A percentile compares a stretch with the other conserved stretches of the same genome.
Evolutionary conservation across 1,140 invertebrate genomes (phyloP).

Genomic region (Pseudachorutes palmiensis): DNA sequence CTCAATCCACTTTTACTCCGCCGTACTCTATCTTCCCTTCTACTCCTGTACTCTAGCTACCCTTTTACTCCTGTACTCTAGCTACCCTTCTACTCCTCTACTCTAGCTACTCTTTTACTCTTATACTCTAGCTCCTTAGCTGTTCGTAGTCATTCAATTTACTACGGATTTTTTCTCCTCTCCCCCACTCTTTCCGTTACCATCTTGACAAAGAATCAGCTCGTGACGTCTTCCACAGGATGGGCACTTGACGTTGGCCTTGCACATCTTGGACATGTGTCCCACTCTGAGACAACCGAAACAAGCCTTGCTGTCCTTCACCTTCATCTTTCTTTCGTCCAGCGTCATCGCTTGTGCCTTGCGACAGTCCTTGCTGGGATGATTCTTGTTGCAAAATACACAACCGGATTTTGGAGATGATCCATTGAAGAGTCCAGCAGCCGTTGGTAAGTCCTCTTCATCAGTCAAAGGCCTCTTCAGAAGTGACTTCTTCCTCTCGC

Average conservation of each 20-base stretch:
- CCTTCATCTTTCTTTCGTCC: background rate
- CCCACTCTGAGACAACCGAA: background rate
- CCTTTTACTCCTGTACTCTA: too few species aligned
- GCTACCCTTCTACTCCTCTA: too few species aligned
- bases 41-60: too few species aligned
- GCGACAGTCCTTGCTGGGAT: background rate
- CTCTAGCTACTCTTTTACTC: too few species aligned
- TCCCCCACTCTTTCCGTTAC: too few species aligned
- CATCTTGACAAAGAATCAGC: background rate
- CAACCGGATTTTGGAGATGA: background rate
- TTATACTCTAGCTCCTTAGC: too few species aligned
- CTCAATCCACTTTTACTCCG: too few species aligned
- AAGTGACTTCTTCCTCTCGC: background rate
- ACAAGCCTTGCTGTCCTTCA: slow-evolving; percentile 3
- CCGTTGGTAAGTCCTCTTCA: background rate
- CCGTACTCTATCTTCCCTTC: too few species aligned
- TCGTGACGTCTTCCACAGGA: background rate
- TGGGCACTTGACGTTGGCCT: background rate
- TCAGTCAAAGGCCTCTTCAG: background rate
- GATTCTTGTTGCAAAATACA: slow-evolving; percentile 11
- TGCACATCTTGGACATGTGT: slow-evolving; percentile 3
- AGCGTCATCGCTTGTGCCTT: background rate
- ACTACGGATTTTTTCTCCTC: too few species aligned
- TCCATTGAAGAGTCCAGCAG: slow-evolving; percentile 3
- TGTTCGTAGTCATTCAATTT: too few species aligned